phyloP scores from a whole-genome alignment of 2,888 invertebrate species.

The Andrena chrysosceles region DNA sequence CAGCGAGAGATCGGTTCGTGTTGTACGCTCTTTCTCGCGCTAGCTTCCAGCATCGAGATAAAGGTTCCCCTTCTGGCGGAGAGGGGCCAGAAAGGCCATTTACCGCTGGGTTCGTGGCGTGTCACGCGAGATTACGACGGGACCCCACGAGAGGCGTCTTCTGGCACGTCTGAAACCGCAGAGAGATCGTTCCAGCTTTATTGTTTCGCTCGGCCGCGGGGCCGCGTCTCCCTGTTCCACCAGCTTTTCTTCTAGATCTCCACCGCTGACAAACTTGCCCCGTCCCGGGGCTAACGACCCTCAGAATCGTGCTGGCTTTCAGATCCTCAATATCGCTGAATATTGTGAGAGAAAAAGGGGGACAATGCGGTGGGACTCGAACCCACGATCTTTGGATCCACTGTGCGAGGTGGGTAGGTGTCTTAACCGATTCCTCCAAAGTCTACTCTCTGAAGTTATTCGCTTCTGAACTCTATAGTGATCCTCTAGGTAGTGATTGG shows the following conservation, averaged over 20 bases:
- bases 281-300: conserved; percentile 33
- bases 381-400: conserved; percentile 24
- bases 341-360: no score
- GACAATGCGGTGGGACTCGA: no score
- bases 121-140: conserved; percentile 68
- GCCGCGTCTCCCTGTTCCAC: conserved; percentile 37
- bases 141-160: conserved; percentile 47
- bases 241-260: conserved; percentile 44
- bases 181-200: conserved; percentile 60
- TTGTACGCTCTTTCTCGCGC: neutral
- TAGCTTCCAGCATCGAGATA: conserved; percentile 37
- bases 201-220: conserved; percentile 49
- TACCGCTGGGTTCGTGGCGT: conserved; percentile 46
- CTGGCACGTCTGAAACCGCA: conserved; percentile 51
- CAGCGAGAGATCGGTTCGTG: neutral
- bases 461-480: no score
- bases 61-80: neutral
- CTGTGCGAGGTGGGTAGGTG: no score
- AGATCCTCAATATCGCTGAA: no score
- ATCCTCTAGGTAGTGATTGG: no score
- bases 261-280: conserved; percentile 48
- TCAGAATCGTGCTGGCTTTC: conserved; percentile 7
- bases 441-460: no score
- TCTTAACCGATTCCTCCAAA: no score
- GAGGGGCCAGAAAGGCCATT: conserved; percentile 38